phyloP scores from a whole-genome alignment of 2,113 vertebrate genomes.

The Nyctibius bracteatus region DNA sequence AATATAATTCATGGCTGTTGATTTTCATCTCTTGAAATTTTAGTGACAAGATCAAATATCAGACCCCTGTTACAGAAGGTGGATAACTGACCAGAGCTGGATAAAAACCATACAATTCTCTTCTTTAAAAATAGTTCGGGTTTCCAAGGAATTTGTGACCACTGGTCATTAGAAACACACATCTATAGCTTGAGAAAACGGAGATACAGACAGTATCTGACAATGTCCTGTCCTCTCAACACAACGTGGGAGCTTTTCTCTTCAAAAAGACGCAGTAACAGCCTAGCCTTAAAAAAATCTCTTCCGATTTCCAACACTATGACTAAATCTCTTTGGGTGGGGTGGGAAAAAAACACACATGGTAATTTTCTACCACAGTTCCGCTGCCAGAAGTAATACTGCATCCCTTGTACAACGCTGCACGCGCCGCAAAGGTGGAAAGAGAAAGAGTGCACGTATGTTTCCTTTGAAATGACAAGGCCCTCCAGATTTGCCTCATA shows the following conservation, averaged over 20 bases:
- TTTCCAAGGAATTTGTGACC: slow-evolving; percentile 23
- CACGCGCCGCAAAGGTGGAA: slow-evolving; percentile 33
- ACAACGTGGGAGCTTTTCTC: not conserved
- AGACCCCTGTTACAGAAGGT: slow-evolving; percentile 60
- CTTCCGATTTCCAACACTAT: slow-evolving; percentile 24
- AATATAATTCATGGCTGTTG: slow-evolving; percentile 61
- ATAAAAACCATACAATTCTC: slow-evolving; percentile 46
- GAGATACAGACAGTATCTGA: slow-evolving; percentile 20
- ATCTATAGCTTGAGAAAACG: not conserved
- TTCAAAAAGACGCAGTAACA: slow-evolving; percentile 29
- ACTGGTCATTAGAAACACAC: not conserved
- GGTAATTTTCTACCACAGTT: slow-evolving; percentile 54
- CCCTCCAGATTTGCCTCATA: slow-evolving; percentile 53
- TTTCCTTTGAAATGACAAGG: slow-evolving; percentile 56
- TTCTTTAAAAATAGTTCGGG: slow-evolving; percentile 36
- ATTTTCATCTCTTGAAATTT: slow-evolving; percentile 58
- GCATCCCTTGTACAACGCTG: slow-evolving; percentile 62
- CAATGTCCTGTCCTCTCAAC: slow-evolving; percentile 1
- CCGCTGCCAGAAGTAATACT: slow-evolving; percentile 68
- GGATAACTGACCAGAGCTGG: slow-evolving; percentile 49
- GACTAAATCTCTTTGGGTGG: slow-evolving; percentile 42
- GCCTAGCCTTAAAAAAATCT: slow-evolving; percentile 13
- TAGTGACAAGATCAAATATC: slow-evolving; percentile 52
- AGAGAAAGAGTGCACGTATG: not conserved
- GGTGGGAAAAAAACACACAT: slow-evolving; percentile 15